These are phyloP conservation scores for Hydrolagus colliei DNA, from an alignment of 2,797 vertebrate species.

Conservation along the genomic window DNA sequence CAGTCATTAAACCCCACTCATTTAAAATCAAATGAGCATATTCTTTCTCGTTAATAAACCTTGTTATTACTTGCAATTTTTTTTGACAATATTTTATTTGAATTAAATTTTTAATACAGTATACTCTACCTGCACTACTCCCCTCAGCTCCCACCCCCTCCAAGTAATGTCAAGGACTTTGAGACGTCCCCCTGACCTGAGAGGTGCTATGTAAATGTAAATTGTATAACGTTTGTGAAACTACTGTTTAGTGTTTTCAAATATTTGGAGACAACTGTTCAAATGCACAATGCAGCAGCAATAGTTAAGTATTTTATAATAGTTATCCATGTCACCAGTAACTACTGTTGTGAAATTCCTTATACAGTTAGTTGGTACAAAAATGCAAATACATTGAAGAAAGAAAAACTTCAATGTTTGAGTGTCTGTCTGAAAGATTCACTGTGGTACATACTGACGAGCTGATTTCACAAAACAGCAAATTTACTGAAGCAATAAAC, in stretches of 20 bases:
- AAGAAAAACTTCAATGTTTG: not conserved
- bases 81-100: not conserved
- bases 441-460: not conserved
- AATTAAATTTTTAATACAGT: too few relatives aligned
- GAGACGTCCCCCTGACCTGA: too few relatives aligned
- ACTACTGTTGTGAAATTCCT: not conserved
- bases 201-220: too few relatives aligned
- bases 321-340: not conserved
- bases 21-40: not conserved
- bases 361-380: not conserved
- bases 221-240: not conserved
- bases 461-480: not conserved
- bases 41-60: not conserved
- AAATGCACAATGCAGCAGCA: not conserved
- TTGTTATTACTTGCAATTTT: not conserved
- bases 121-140: too few relatives aligned
- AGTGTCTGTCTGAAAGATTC: not conserved
- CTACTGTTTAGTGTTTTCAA: not conserved
- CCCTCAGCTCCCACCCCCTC: too few relatives aligned
- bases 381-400: not conserved
- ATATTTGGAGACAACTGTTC: not conserved
- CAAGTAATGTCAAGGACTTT: too few relatives aligned
- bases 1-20: not conserved
- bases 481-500: not conserved
- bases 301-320: not conserved